Conservation (phyloP, 1,140 invertebrate genomes). For the Dendroctonus ponderosae region DNA sequence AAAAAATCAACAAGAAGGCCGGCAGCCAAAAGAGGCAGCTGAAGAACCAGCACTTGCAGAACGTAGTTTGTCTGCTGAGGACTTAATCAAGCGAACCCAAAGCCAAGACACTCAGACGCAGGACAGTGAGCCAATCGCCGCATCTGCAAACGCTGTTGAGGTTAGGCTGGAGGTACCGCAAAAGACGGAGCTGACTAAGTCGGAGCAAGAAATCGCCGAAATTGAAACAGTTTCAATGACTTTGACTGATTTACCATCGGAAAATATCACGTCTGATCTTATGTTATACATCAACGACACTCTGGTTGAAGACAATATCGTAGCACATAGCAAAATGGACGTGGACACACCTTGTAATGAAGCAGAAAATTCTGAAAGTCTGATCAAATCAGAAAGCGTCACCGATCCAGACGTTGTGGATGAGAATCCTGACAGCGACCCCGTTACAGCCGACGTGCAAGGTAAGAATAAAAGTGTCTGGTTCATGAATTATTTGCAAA, state of each 20-base stretch:
- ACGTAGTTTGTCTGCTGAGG: no score
- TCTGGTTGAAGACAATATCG: background rate
- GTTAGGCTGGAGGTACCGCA: slow-evolving; percentile 32
- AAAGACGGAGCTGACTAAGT: slow-evolving; percentile 31
- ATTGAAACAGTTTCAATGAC: slow-evolving; percentile 32
- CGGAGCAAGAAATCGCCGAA: slow-evolving; percentile 29
- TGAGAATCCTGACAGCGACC: background rate
- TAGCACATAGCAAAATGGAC: background rate
- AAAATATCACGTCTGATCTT: background rate
- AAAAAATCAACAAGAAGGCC: no score
- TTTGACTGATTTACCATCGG: background rate
- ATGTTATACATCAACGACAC: background rate
- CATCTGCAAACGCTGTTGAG: background rate
- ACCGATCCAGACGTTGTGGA: no score
- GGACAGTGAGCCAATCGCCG: slow-evolving; percentile 14
- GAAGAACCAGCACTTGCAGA: no score
- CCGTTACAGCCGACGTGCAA: background rate
- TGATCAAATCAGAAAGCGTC: no score
- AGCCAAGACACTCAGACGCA: slow-evolving; percentile 33
- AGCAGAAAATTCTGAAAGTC: background rate
- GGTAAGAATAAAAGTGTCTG: background rate
- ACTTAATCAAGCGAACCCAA: slow-evolving; percentile 6
- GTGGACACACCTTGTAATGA: background rate
- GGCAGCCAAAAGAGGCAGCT: no score
- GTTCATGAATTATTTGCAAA: no score